A percentile compares a stretch with the other conserved stretches of the same genome.
These are phyloP conservation scores for Campoplex nolae DNA, from an alignment of 2,888 invertebrate genomes.

Conservation along the genomic window DNA sequence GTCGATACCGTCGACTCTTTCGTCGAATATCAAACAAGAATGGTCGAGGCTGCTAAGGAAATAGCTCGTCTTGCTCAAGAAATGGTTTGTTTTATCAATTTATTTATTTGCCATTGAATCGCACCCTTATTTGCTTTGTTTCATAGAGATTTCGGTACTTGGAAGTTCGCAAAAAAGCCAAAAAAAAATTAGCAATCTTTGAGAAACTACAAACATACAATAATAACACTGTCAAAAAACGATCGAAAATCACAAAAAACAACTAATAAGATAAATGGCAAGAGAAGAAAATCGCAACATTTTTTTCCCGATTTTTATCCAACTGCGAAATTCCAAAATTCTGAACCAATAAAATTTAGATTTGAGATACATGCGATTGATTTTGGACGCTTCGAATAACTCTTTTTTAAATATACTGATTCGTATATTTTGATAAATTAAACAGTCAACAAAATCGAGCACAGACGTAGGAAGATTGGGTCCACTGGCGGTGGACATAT, in stretches of 20 bases:
- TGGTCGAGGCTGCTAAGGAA: slow-evolving; percentile 97
- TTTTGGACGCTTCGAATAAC: no score
- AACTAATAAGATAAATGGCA: no score
- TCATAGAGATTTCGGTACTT: background rate
- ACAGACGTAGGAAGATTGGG: slow-evolving; percentile 92
- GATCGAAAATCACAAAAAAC: no score
- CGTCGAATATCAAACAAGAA: slow-evolving; percentile 98
- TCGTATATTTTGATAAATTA: slow-evolving; percentile 18
- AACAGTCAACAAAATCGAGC: slow-evolving; percentile 91
- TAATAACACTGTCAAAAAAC: no score
- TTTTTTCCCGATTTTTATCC: background rate
- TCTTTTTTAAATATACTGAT: background rate
- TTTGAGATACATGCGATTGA: background rate
- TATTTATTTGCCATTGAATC: background rate
- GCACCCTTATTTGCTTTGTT: background rate
- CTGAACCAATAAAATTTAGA: background rate
- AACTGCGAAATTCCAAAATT: background rate
- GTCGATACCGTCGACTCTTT: slow-evolving; percentile 91
- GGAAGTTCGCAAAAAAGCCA: background rate
- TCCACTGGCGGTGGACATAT: slow-evolving; percentile 93
- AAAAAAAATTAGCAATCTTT: no score
- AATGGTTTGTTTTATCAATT: slow-evolving; percentile 88
- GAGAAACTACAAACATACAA: no score
- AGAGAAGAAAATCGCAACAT: background rate
- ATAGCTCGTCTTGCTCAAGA: slow-evolving; percentile 97